phyloP scores from a whole-genome alignment of 2,888 invertebrate species.

The Lysandra coridon region DNA sequence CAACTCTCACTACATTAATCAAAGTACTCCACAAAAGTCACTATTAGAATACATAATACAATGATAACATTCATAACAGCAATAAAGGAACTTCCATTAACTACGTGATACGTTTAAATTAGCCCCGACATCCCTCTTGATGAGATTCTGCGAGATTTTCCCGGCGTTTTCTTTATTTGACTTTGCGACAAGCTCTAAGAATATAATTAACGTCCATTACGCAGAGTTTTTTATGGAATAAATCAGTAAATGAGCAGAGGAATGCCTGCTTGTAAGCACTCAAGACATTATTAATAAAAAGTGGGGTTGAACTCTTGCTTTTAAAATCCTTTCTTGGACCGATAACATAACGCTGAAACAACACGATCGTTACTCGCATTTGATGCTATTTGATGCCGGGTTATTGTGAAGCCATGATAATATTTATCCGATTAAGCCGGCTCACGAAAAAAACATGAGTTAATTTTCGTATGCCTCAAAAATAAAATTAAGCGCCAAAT shows the following conservation, averaged over 20 bases:
- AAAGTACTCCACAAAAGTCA: neutral
- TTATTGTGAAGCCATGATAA: neutral
- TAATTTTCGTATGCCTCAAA: neutral
- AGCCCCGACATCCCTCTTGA: constrained; percentile 1
- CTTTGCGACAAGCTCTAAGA: constrained; percentile 13
- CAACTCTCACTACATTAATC: neutral
- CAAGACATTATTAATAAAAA: neutral
- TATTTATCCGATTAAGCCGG: neutral
- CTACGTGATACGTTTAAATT: constrained; percentile 19
- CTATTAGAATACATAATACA: neutral
- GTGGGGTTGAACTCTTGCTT: too few relatives aligned
- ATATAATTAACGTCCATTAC: constrained; percentile 15
- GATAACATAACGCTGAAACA: too few relatives aligned
- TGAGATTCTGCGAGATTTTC: constrained; percentile 4
- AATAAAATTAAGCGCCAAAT: neutral
- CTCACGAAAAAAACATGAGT: neutral
- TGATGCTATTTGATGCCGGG: neutral
- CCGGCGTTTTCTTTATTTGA: constrained; percentile 2
- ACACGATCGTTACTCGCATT: neutral
- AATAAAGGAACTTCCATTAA: neutral
- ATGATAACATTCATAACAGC: constrained; percentile 19
- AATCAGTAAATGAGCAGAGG: neutral
- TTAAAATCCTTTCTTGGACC: neutral
- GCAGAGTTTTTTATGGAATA: neutral
- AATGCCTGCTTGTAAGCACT: neutral